These are phyloP conservation scores for Calephelis virginiensis DNA, from an alignment of 1,140 invertebrate genomes.

Conservation along the genomic window DNA sequence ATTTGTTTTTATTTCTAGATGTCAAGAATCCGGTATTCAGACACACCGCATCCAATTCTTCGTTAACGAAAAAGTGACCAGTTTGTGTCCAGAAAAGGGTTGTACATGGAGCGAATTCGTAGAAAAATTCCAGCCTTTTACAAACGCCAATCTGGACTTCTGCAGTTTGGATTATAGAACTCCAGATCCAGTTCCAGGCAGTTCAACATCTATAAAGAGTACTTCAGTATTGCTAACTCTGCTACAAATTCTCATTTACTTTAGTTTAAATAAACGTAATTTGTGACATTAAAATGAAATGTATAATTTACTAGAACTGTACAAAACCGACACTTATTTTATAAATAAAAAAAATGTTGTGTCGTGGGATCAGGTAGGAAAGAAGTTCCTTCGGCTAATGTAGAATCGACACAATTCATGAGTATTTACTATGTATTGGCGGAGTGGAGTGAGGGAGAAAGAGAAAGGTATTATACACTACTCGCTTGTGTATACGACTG, in stretches of 20 bases:
- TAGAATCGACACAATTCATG: too few relatives aligned
- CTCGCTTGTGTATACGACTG: too few relatives aligned
- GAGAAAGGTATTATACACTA: too few relatives aligned
- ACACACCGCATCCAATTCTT: slow-evolving; percentile 48
- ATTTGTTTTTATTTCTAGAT: slow-evolving; percentile 36
- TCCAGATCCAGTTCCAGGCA: slow-evolving; percentile 19
- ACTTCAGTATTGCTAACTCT: neutral
- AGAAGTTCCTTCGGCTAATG: too few relatives aligned
- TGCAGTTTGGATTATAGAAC: slow-evolving; percentile 37
- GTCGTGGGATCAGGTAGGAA: too few relatives aligned
- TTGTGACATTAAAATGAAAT: too few relatives aligned
- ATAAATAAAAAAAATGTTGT: too few relatives aligned
- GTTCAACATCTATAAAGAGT: neutral
- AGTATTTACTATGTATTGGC: too few relatives aligned
- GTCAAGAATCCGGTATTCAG: slow-evolving; percentile 33
- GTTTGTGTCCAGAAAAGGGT: slow-evolving; percentile 49
- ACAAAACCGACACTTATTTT: too few relatives aligned
- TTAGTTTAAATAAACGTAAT: neutral
- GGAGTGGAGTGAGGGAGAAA: too few relatives aligned
- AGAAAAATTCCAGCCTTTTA: slow-evolving; percentile 42
- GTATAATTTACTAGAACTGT: too few relatives aligned
- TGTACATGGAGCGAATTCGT: slow-evolving; percentile 55
- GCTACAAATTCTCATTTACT: neutral
- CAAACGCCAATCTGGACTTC: slow-evolving; percentile 42
- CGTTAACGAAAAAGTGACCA: slow-evolving; percentile 46